Conservation (phyloP, 2,113 vertebrate species). For the Oreochromis aureus region DNA sequence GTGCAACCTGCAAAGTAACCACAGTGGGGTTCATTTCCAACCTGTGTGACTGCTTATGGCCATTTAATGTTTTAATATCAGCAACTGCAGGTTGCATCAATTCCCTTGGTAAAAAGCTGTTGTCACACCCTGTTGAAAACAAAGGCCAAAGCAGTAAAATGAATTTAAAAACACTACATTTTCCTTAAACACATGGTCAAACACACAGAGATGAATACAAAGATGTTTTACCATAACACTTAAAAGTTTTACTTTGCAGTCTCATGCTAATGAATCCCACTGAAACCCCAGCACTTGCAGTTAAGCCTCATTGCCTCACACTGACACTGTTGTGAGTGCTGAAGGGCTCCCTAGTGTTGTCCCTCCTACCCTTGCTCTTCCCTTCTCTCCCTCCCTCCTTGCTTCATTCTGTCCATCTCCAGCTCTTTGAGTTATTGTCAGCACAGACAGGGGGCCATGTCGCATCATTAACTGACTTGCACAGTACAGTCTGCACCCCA, state of each 20-base stretch:
- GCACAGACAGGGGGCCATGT: conserved; percentile 22
- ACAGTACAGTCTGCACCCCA: conserved; percentile 23
- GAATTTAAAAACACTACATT: not conserved
- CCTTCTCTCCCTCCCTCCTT: not conserved
- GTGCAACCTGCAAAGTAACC: not conserved
- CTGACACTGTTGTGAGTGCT: conserved; percentile 49
- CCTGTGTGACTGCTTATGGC: not conserved
- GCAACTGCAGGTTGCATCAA: not conserved
- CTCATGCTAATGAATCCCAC: conserved; percentile 65
- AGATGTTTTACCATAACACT: conserved; percentile 5
- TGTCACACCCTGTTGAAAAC: not conserved
- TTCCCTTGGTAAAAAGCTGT: not conserved
- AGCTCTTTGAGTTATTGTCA: conserved; percentile 39
- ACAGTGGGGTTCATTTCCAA: not conserved
- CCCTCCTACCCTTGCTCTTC: not conserved
- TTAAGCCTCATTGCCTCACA: conserved; percentile 56
- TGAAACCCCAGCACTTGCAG: conserved; percentile 53
- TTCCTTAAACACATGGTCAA: not conserved
- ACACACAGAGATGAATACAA: not conserved
- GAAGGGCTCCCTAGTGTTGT: conserved; percentile 44
- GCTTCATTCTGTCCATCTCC: conserved; percentile 35
- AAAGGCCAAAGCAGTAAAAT: not conserved
- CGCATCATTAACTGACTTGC: conserved; percentile 45
- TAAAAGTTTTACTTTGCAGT: conserved; percentile 25
- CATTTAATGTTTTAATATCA: not conserved